Percentiles rank a stretch among this genome's conserved stretches.
Conservation (phyloP, 1,140 invertebrate genomes). For the Procambarus virginalis region DNA sequence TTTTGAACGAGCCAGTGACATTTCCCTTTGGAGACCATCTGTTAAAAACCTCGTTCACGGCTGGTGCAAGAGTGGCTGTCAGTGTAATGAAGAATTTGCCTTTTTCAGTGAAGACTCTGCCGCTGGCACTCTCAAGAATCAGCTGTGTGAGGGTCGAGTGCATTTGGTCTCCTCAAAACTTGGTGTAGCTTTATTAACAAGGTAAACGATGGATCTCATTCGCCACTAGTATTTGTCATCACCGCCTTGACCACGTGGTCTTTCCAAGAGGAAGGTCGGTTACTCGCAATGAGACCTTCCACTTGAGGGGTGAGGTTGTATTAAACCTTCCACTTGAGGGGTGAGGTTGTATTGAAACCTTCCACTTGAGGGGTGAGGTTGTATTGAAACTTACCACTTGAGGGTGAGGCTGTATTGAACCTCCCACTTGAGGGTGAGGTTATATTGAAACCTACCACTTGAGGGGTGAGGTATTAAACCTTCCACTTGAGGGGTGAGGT, state of each 20-base stretch:
- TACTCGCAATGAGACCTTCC: no score
- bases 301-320: conserved; percentile 1
- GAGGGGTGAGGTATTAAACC: no score
- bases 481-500: not conserved
- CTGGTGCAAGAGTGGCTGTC: not conserved
- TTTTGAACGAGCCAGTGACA: not conserved
- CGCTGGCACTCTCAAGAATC: not conserved
- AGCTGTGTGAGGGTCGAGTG: not conserved
- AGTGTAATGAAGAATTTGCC: no score
- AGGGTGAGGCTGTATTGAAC: not conserved
- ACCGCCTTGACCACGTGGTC: not conserved
- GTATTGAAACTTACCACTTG: not conserved
- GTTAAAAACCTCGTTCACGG: not conserved
- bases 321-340: no score
- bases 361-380: not conserved
- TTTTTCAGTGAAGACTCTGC: not conserved
- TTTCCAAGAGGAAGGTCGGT: not conserved
- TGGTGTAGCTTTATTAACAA: conserved; percentile 53
- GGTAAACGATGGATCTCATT: conserved; percentile 56
- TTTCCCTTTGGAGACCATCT: not conserved
- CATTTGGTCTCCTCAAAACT: conserved; percentile 3
- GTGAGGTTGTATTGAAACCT: no score
- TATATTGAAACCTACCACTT: not conserved
- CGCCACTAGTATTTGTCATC: conserved; percentile 44
- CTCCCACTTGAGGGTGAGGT: no score